Evolutionary conservation across 2,888 invertebrate genomes (phyloP).

Genomic region (Oegoconia quadripuncta): DNA sequence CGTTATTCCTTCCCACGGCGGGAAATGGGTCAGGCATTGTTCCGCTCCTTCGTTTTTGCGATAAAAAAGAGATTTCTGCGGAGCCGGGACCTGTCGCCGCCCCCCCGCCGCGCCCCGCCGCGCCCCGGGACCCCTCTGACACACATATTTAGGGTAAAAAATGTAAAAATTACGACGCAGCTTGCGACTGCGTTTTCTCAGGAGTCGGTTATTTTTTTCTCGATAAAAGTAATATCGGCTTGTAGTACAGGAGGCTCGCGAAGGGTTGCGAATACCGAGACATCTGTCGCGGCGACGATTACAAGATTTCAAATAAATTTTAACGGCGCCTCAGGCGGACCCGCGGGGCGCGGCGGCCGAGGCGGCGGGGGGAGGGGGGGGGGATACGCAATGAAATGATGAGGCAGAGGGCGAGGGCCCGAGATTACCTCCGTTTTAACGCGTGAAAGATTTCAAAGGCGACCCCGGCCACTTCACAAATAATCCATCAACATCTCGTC

Average conservation of each 20-base stretch:
- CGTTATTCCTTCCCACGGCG: constrained; percentile 79
- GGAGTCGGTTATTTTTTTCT: constrained; percentile 51
- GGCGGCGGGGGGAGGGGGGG: constrained; percentile 20
- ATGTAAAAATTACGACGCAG: constrained; percentile 68
- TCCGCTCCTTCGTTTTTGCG: constrained; percentile 65
- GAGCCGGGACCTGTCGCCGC: constrained; percentile 56
- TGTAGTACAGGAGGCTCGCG: constrained; percentile 47
- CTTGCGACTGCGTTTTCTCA: constrained; percentile 71
- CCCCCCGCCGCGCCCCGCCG: constrained; percentile 37
- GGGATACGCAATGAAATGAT: too few relatives aligned
- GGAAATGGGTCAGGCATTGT: constrained; percentile 77
- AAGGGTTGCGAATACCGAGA: constrained; percentile 34
- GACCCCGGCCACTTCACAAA: constrained; percentile 71
- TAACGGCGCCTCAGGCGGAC: constrained; percentile 24
- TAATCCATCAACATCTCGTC: constrained; percentile 72
- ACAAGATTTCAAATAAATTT: constrained; percentile 50
- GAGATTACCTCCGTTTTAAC: constrained; percentile 77
- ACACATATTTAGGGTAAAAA: constrained; percentile 74
- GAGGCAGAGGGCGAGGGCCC: constrained; percentile 38
- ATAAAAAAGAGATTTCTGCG: constrained; percentile 71
- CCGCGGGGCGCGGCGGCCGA: constrained; percentile 20
- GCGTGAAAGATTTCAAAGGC: constrained; percentile 76
- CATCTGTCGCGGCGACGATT: constrained; percentile 51
- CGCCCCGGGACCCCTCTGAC: constrained; percentile 53
- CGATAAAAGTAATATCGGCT: constrained; percentile 56